These are phyloP conservation scores for Chaunax sp. DNA, from an alignment of 2,797 vertebrate species.

Conservation along the genomic window DNA sequence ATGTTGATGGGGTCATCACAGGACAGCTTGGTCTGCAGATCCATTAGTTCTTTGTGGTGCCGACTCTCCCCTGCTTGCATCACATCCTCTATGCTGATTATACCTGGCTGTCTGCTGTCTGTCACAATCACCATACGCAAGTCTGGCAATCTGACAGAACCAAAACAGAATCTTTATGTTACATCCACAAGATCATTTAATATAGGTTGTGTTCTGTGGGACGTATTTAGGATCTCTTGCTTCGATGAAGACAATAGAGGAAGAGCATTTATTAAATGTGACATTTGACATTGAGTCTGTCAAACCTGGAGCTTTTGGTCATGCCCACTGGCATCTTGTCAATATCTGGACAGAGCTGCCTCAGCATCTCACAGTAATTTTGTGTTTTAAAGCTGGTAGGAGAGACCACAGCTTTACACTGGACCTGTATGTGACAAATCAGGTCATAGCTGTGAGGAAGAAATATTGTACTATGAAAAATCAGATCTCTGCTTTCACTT, in stretches of 20 bases:
- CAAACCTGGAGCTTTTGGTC: conserved; percentile 87
- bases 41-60: conserved; percentile 79
- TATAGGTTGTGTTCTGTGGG: background rate
- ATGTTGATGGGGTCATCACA: conserved; percentile 90
- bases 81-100: conserved; percentile 87
- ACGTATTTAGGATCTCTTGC: background rate
- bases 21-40: conserved; percentile 82
- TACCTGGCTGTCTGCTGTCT: conserved; percentile 86
- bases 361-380: conserved; percentile 88
- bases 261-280: background rate
- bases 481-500: background rate
- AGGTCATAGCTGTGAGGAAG: background rate
- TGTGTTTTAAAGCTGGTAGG: conserved; percentile 89
- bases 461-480: background rate
- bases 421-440: conserved; percentile 80
- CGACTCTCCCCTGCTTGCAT: conserved; percentile 84
- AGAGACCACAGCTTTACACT: conserved; percentile 91
- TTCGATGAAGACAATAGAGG: too few species aligned
- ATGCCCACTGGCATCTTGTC: conserved; percentile 74
- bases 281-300: background rate
- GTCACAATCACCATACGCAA: conserved; percentile 85
- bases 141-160: conserved; percentile 86
- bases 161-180: conserved; percentile 24
- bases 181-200: background rate
- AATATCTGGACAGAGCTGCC: conserved; percentile 88